Percentiles rank a stretch among this genome's conserved stretches.
These are phyloP conservation scores for Pyrgus malvae DNA, from an alignment of 2,888 invertebrate species.

Conservation along the genomic window DNA sequence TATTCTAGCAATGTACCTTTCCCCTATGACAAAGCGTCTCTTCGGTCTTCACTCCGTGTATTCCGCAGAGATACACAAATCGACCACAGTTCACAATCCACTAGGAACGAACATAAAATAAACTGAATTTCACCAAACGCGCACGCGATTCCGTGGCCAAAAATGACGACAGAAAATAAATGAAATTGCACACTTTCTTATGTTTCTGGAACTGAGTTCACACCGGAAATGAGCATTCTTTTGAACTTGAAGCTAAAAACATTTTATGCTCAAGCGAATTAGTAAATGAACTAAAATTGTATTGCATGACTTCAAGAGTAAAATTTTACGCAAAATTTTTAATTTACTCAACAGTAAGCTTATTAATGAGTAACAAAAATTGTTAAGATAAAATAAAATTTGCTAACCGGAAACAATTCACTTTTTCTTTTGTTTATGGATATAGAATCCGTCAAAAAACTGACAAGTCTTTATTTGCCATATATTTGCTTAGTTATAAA, in stretches of 20 bases:
- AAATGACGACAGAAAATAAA: slow-evolving; percentile 80
- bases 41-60: slow-evolving; percentile 47
- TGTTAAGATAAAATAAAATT: slow-evolving; percentile 25
- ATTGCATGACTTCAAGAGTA: slow-evolving; percentile 53
- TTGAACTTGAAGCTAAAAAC: slow-evolving; percentile 57
- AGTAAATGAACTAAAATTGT: slow-evolving; percentile 49
- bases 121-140: slow-evolving; percentile 63
- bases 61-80: slow-evolving; percentile 48
- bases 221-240: slow-evolving; percentile 74
- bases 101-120: slow-evolving; percentile 64
- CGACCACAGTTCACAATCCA: slow-evolving; percentile 49
- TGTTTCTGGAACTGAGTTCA: slow-evolving; percentile 77
- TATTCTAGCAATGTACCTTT: slow-evolving; percentile 71
- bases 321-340: slow-evolving; percentile 12
- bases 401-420: slow-evolving; percentile 35
- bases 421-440: slow-evolving; percentile 31
- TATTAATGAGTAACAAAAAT: slow-evolving; percentile 9
- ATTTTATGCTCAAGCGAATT: slow-evolving; percentile 46
- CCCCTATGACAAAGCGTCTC: slow-evolving; percentile 70
- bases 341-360: slow-evolving; percentile 10
- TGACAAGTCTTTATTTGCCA: too few species aligned
- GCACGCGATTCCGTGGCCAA: slow-evolving; percentile 66
- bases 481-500: too few species aligned
- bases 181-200: slow-evolving; percentile 77
- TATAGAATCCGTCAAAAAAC: slow-evolving; percentile 23